Evolutionary conservation across 2,888 invertebrate species (phyloP).

Genomic region (Norana najaformis): DNA sequence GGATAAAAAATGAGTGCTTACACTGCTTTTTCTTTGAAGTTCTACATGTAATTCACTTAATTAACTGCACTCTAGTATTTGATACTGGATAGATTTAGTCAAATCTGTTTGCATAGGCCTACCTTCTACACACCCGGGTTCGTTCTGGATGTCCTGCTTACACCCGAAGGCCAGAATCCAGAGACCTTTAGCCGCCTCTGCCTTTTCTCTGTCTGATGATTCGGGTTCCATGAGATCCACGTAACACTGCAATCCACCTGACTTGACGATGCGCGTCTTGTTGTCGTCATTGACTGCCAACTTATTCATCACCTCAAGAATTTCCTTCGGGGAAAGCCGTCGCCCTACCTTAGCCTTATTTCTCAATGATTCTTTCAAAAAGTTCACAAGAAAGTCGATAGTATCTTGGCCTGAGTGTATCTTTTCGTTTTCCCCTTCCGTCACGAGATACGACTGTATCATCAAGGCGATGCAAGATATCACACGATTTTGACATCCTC

Average conservation of each 20-base stretch:
- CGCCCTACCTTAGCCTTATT: slow-evolving; percentile 47
- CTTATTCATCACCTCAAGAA: slow-evolving; percentile 52
- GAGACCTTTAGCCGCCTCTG: slow-evolving; percentile 34
- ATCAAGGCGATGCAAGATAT: slow-evolving; percentile 52
- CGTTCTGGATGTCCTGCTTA: slow-evolving; percentile 28
- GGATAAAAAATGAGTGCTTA: no score
- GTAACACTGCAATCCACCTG: slow-evolving; percentile 36
- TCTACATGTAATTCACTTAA: no score
- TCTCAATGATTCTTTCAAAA: slow-evolving; percentile 48
- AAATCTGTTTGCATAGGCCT: no score
- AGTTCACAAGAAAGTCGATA: slow-evolving; percentile 50
- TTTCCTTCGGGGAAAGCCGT: slow-evolving; percentile 53
- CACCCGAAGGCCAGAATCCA: slow-evolving; percentile 40
- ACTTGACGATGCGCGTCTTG: slow-evolving; percentile 44
- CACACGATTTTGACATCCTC: slow-evolving; percentile 44
- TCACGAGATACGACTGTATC: slow-evolving; percentile 52
- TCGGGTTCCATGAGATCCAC: slow-evolving; percentile 29
- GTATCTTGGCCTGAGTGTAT: slow-evolving; percentile 50
- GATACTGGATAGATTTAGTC: no score
- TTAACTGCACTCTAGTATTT: no score
- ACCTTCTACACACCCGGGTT: slow-evolving; percentile 37
- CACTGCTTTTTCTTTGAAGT: no score
- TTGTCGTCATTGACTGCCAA: slow-evolving; percentile 54
- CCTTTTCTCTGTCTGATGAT: slow-evolving; percentile 22
- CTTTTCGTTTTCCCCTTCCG: slow-evolving; percentile 53